These are phyloP conservation scores for Scaptomyza cyrtandrae DNA, from an alignment of 2,888 invertebrate species.

Conservation along the genomic window DNA sequence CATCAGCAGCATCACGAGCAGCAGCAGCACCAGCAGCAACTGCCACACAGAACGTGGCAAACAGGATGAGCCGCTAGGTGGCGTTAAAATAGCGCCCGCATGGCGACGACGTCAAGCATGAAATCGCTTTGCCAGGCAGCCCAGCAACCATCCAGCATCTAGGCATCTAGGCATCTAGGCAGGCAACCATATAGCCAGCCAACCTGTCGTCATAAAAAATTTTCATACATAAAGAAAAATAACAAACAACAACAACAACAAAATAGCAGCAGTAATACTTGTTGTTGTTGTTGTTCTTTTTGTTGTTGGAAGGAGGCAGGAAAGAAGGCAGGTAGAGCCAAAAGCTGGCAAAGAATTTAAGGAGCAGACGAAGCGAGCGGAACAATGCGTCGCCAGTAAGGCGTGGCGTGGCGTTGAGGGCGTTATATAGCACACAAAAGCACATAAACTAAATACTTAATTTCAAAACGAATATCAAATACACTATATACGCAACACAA, in stretches of 20 bases:
- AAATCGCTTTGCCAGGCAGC: conserved; percentile 71
- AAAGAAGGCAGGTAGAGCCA: conserved; percentile 8
- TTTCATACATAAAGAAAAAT: conserved; percentile 59
- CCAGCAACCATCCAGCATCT: conserved; percentile 26
- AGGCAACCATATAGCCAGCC: conserved; percentile 44
- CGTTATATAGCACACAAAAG: conserved; percentile 35
- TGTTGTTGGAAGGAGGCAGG: conserved; percentile 3
- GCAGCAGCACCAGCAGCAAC: conserved; percentile 13
- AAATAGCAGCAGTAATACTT: conserved; percentile 22
- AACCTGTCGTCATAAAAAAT: conserved; percentile 80
- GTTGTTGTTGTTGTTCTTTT: neutral
- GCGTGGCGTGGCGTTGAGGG: conserved; percentile 23
- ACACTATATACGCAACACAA: conserved; percentile 5
- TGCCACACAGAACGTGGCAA: neutral
- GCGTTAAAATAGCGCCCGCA: conserved; percentile 61
- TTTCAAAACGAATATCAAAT: conserved; percentile 12
- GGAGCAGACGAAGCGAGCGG: conserved; percentile 7
- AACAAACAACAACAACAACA: conserved; percentile 39
- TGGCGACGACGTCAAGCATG: conserved; percentile 66
- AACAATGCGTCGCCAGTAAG: conserved; percentile 57
- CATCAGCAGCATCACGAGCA: conserved; percentile 22
- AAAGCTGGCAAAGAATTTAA: neutral
- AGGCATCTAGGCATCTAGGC: conserved; percentile 24
- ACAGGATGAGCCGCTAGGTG: conserved; percentile 64
- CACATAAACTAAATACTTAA: conserved; percentile 2